Percentiles rank a stretch among this genome's conserved stretches.
Evolutionary conservation across 2,888 invertebrate genomes (phyloP).

Genomic region (Andrena bucephala): DNA sequence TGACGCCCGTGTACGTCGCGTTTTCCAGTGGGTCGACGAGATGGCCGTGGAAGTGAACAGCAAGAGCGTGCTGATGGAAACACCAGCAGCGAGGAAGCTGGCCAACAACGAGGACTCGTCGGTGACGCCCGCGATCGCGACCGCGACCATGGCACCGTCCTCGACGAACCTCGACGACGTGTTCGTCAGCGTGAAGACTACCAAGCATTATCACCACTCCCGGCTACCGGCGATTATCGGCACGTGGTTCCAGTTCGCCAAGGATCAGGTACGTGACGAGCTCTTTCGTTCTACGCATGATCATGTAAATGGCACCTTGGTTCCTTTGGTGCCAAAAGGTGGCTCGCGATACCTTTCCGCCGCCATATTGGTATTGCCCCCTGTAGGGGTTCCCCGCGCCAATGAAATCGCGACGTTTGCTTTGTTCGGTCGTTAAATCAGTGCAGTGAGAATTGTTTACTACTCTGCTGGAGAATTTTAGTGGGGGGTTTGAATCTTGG

Average conservation of each 20-base stretch:
- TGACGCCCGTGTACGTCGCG: not conserved
- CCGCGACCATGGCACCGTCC: slow-evolving; percentile 86
- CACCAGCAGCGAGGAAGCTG: slow-evolving; percentile 70
- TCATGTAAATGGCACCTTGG: not conserved
- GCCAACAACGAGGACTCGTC: slow-evolving; percentile 77
- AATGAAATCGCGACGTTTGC: no score
- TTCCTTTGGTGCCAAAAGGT: not conserved
- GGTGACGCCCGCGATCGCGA: slow-evolving; percentile 81
- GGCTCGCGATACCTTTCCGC: not conserved
- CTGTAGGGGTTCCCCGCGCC: no score
- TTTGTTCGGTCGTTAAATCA: no score
- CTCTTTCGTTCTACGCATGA: not conserved
- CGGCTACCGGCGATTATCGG: slow-evolving; percentile 94
- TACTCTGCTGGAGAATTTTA: no score
- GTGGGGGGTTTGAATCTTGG: no score
- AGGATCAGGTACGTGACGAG: slow-evolving; percentile 88
- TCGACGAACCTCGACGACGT: slow-evolving; percentile 93
- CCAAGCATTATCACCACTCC: slow-evolving; percentile 93
- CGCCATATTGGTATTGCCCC: not conserved
- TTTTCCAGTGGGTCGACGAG: slow-evolving; percentile 76
- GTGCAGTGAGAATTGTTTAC: no score
- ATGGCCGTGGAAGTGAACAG: slow-evolving; percentile 76
- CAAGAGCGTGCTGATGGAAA: slow-evolving; percentile 72
- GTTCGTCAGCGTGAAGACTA: slow-evolving; percentile 98
- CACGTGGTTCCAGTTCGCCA: slow-evolving; percentile 98